Conservation (phyloP, 2,888 invertebrate genomes). For the Drosophila demipolita region DNA sequence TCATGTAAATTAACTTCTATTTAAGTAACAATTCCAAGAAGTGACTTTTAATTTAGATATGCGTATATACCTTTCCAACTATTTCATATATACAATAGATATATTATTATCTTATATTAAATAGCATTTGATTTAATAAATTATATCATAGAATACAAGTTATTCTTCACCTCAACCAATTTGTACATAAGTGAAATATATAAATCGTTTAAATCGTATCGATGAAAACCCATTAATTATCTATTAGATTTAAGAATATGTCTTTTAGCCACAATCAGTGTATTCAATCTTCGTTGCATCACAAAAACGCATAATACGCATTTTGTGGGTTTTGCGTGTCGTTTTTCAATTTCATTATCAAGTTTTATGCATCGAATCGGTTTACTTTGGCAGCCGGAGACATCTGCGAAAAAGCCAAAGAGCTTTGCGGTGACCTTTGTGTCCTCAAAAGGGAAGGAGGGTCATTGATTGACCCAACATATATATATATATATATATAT, state of each 20-base stretch:
- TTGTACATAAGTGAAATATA: neutral
- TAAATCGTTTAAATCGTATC: neutral
- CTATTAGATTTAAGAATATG: neutral
- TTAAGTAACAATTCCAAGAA: too few relatives aligned
- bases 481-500: neutral
- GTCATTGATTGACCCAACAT: slow-evolving; percentile 29
- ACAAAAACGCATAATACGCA: rapidly evolving
- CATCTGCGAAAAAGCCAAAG: slow-evolving; percentile 29
- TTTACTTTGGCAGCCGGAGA: slow-evolving; percentile 57
- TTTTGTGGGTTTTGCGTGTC: slow-evolving; percentile 28
- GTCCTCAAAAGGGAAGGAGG: slow-evolving; percentile 2
- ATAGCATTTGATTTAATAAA: neutral
- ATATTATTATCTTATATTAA: too few relatives aligned
- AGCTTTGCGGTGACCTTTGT: slow-evolving; percentile 66
- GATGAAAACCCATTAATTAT: neutral
- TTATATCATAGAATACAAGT: neutral
- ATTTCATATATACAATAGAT: too few relatives aligned
- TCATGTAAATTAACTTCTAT: too few relatives aligned
- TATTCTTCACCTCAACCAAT: neutral
- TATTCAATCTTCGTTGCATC: slow-evolving; percentile 12
- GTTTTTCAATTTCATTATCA: slow-evolving; percentile 71
- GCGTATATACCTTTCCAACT: too few relatives aligned
- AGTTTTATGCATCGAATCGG: slow-evolving; percentile 63
- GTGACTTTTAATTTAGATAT: too few relatives aligned
- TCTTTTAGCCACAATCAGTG: slow-evolving; percentile 7